A percentile compares a stretch with the other conserved stretches of the same genome.
phyloP scores from a whole-genome alignment of 2,113 vertebrate genomes.

The Melanostigma gelatinosum region DNA sequence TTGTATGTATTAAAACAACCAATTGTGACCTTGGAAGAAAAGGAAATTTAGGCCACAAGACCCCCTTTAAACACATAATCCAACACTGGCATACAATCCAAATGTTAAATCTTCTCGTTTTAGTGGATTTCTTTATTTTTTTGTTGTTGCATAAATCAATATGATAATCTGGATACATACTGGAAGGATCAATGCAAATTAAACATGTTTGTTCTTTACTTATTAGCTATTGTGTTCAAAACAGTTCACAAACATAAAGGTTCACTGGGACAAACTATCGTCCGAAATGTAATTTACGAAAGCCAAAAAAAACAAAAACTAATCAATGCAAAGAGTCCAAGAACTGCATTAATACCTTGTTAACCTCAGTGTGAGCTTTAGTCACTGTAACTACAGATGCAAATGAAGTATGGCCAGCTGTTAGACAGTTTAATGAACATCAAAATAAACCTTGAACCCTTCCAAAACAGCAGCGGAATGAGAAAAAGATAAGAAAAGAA shows the following conservation, averaged over 20 bases:
- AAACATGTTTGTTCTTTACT: not conserved
- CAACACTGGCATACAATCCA: not conserved
- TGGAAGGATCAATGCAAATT: not conserved
- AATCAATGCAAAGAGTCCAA: slow-evolving; percentile 21
- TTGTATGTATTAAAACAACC: not conserved
- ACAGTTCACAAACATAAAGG: not conserved
- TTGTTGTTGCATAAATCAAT: not conserved
- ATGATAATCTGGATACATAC: slow-evolving; percentile 6
- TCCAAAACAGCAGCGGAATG: slow-evolving; percentile 23
- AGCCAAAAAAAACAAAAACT: not conserved
- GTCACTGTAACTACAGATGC: slow-evolving; percentile 9
- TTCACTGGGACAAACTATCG: not conserved
- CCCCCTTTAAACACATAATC: not conserved
- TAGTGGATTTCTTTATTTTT: not conserved
- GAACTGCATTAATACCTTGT: slow-evolving; percentile 20
- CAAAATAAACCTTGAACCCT: slow-evolving; percentile 16
- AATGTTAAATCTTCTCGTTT: not conserved
- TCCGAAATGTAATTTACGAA: slow-evolving; percentile 11
- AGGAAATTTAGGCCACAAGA: not conserved
- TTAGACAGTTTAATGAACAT: slow-evolving; percentile 38
- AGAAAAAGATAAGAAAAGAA: slow-evolving; percentile 33
- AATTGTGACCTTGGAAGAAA: not conserved
- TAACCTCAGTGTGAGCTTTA: slow-evolving; percentile 42
- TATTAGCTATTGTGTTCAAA: not conserved
- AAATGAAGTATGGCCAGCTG: slow-evolving; percentile 36